Evolutionary conservation across 2,797 vertebrate species (phyloP), one percentile per base, ranked within the genome.

Genomic region (Steatocranus sp.): DNA sequence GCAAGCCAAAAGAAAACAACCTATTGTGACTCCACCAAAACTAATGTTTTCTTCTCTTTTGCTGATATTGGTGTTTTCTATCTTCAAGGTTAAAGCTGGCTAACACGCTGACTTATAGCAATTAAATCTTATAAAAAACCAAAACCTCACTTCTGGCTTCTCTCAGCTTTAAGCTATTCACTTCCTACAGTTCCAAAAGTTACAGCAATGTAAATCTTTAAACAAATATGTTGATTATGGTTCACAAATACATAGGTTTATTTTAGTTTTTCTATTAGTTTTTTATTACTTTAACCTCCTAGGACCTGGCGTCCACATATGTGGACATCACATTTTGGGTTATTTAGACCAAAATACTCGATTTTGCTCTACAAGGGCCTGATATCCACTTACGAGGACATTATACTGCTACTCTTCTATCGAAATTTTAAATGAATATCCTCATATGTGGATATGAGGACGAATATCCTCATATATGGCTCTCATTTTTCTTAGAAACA

Each of bases 371-470:
- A 27, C 14, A 15, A 54, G 4, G 12, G 23, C 23, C n/a, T 50
- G n/a, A 23, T 2, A 51, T 51, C n/a, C n/a, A 51, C n/a, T 23
- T 50, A 50, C 5, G 5, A 50, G 49, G 10, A 50, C 49, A 20
- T 51, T 54, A 15, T 0, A 54, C 23, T 54, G 51, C 51, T 54
- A 54, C 51, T 54, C 0, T 27, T 27, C 7, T 54, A 54, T 27
- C 1, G 0, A 15, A 5, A 15, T 54, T 54, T 27, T 54, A 15
- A 54, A 54, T 5, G 7, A 1, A 53, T 27, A 53, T 53, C 23
- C 51, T 53, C 12, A 53, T 53, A 53, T 53, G 23, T 53, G 51
- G 23, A 53, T 14, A 53, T 53, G 50, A 53, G 20, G 2, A 53
- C 0, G 0, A 25, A 53, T 53, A 53, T 53, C 11, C 20, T 14